A percentile compares a stretch with the other conserved stretches of the same genome.
These are phyloP conservation scores for Rhamphomyia laevipes DNA, from an alignment of 2,888 invertebrate genomes.

Conservation along the genomic window DNA sequence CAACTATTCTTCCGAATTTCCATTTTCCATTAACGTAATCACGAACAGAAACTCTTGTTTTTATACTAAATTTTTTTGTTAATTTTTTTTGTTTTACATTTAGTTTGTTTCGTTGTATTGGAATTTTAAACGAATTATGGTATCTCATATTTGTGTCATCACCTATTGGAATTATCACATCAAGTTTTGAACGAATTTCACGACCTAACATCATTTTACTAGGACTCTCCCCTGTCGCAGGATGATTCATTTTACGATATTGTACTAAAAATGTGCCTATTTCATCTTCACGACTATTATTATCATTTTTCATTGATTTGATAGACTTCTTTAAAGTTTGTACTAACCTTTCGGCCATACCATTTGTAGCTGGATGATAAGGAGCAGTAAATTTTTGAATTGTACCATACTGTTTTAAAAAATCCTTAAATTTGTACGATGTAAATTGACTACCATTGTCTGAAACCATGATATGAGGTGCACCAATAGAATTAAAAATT, in stretches of 20 bases:
- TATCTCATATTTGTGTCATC: slow-evolving; percentile 1
- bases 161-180: slow-evolving; percentile 10
- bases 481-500: slow-evolving; percentile 15
- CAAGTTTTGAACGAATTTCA: slow-evolving; percentile 13
- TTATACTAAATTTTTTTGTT: not conserved
- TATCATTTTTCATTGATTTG: slow-evolving; percentile 1
- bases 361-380: too few species aligned
- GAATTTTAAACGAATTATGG: too few species aligned
- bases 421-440: slow-evolving; percentile 7
- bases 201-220: slow-evolving; percentile 15
- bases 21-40: slow-evolving; percentile 11
- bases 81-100: too few species aligned
- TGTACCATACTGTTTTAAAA: too few species aligned
- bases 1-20: slow-evolving; percentile 13
- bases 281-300: not conserved
- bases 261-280: slow-evolving; percentile 8
- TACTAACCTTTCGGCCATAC: too few species aligned
- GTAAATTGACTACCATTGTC: slow-evolving; percentile 12
- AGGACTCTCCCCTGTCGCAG: slow-evolving; percentile 14
- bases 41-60: not conserved
- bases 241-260: too few species aligned
- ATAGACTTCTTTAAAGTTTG: slow-evolving; percentile 16
- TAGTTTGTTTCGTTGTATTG: too few species aligned
- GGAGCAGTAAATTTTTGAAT: too few species aligned
- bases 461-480: slow-evolving; percentile 9